phyloP scores from a whole-genome alignment of 2,797 vertebrate genomes.

The Sebastes minor region DNA sequence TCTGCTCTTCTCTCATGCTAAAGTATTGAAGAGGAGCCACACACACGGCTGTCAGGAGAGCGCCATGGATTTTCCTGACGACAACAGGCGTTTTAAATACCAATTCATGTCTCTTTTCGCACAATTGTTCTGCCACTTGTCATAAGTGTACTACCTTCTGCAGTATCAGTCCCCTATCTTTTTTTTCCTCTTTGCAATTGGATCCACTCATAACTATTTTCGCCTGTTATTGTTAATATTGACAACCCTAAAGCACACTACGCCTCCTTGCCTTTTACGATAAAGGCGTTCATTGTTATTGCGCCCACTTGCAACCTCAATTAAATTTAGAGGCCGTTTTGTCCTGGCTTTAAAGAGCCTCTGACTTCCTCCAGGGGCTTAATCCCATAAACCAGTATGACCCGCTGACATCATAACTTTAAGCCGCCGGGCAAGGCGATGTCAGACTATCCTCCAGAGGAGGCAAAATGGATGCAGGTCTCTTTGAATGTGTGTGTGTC shows the following conservation, averaged over 20 bases:
- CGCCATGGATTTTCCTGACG: conserved; percentile 1
- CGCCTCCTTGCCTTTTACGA: conserved; percentile 66
- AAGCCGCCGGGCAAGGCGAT: conserved; percentile 55
- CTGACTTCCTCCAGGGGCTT: conserved; percentile 73
- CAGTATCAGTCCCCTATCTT: neutral
- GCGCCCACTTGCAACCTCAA: conserved; percentile 76
- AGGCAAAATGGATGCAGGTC: conserved; percentile 38
- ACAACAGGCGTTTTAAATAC: conserved; percentile 53
- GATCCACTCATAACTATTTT: conserved; percentile 26
- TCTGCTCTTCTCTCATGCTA: conserved; percentile 28
- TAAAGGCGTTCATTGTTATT: conserved; percentile 77
- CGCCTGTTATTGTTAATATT: conserved; percentile 48
- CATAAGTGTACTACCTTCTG: neutral
- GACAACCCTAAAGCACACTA: conserved; percentile 47
- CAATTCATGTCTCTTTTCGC: conserved; percentile 3
- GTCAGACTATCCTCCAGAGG: conserved; percentile 50
- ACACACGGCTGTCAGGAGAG: conserved; percentile 29
- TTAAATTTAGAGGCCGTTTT: conserved; percentile 82
- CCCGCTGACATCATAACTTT: conserved; percentile 76
- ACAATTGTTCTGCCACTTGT: conserved; percentile 21
- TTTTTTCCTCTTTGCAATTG: conserved; percentile 3
- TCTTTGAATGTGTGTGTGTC: conserved; percentile 21
- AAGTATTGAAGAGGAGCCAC: conserved; percentile 23
- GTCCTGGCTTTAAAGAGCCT: conserved; percentile 74
- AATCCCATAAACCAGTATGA: conserved; percentile 77